Percentiles rank a stretch among this genome's conserved stretches.
phyloP scores from a whole-genome alignment of 2,797 vertebrate species.

The Sternotherus odoratus region DNA sequence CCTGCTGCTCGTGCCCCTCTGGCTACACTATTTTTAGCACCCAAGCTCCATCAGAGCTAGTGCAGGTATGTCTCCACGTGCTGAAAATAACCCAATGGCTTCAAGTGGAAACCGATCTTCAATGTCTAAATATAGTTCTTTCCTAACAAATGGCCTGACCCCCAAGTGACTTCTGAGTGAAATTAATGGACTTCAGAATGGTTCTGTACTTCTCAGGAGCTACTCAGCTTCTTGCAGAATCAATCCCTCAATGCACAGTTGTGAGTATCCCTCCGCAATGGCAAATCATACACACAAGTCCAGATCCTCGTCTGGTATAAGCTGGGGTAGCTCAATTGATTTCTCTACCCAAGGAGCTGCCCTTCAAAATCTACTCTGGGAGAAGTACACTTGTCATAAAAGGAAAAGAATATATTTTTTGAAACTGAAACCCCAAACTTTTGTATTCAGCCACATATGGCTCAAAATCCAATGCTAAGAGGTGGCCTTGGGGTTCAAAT shows the following conservation, averaged over 20 bases:
- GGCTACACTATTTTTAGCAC: no score
- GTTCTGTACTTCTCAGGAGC: background rate
- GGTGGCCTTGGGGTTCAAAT: background rate
- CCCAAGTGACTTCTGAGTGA: background rate
- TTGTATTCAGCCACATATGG: rapidly evolving
- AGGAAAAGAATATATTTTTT: background rate
- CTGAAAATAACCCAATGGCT: no score
- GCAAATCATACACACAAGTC: rapidly evolving
- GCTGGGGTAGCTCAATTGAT: background rate
- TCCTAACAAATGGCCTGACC: background rate
- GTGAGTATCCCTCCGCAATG: background rate
- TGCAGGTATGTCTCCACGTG: no score
- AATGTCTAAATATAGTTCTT: background rate
- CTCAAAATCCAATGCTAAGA: rapidly evolving
- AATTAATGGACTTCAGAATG: background rate
- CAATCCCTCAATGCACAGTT: background rate
- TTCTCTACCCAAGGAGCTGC: background rate
- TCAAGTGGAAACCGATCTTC: background rate
- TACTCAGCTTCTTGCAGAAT: background rate
- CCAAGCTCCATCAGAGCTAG: no score
- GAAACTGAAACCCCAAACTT: background rate
- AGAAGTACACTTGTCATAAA: background rate
- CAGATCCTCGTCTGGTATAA: rapidly evolving
- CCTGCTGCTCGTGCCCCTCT: no score
- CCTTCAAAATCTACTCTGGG: background rate